Base-by-base conservation (phyloP, 2,888 invertebrate species). In the Agapetus fuscipes region DNA sequence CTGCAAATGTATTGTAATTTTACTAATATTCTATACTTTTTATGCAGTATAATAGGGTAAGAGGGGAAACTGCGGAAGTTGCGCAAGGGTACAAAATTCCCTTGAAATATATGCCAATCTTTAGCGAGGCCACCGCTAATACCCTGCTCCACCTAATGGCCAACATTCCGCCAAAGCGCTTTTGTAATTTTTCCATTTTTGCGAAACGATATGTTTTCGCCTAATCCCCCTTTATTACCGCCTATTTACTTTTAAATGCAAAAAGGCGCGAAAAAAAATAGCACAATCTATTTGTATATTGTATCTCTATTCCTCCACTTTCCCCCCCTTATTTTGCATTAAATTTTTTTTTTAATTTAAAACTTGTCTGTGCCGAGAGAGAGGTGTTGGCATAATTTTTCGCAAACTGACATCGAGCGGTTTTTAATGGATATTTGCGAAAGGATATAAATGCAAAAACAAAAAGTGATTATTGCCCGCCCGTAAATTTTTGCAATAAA, bases 301-400 rank as follows among this genome's bases (percentile, higher is more conserved):
- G n/a, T n/a, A n/a, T n/a, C n/a, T n/a, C n/a, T n/a, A 15, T 35
- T 26, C 24, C 20, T 36, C 14, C 20, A 17, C 20, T n/a, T 41
- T 40, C 28, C 15, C 34, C 13, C 16, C 14, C 13, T 34, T 37
- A 37, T 45, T 45, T 45, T 45, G 45, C 41, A 45, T 41, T 35
- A 41, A 45, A 45, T 45, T 41, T 45, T 38, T 38, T 45, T 41
- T 45, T 38, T 38, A 45, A 45, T 41, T 41, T 45, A 45, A 44
- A 44, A 44, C 37, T 44, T 44, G 32, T 27, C 40, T 27, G 40
- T 31, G 29, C 30, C 34, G 29, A 31, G n/a, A n/a, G n/a, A n/a
- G n/a, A n/a, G 32, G 28, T 25, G 41, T 12, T 28, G 31, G 28
- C 40, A 17, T 17, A 28, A 27, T 26, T 26, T 38, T 33, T 17